Evolutionary conservation across 2,888 invertebrate genomes (phyloP), one percentile per base, ranked within the genome.

Genomic region (Ashinkailepas kermadecensis): DNA sequence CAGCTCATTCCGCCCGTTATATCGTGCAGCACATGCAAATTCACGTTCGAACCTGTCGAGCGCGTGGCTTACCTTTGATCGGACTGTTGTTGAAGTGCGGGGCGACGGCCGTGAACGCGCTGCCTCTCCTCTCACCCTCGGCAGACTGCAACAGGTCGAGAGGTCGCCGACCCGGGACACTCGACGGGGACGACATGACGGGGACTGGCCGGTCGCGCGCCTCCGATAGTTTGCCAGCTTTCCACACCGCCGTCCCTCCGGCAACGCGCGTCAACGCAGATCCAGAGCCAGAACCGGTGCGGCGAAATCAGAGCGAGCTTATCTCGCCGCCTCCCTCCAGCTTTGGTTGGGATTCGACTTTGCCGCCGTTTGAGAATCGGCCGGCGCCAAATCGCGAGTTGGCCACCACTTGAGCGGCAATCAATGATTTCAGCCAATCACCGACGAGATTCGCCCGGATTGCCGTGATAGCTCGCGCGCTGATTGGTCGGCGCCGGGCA

Each of bases 371-470:
- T 56, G 21, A 18, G 74, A 74, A 74, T 74, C 74, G 39, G 12
- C 74, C 56, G 13, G 21, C 56, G 74, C 74, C 74, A 74, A 74
- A 74, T 74, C 74, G 74, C 74, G 74, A 54, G 74, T 21, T 56
- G 18, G 56, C 74, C 74, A 74, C 21, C 56, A 21, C 74, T 74
- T 21, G 54, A 74, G 54, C 74, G 56, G 74, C 79, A 79, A 79
- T 79, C 79, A 79, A 79, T 79, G 79, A 59, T 57, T 59, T 59
- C 58, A 79, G 79, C 79, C 79, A 79, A 79, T 79, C 79, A 39
- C 12, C 79, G 79, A 23, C 58, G 0, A 13, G 58, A 79, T 79
- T 79, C 58, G 58, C 25, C 58, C 58, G 58, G 79, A 79, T 79
- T 79, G 59, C 79, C 58, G 57, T 57, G 57, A 23, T 59, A 59